Base-by-base conservation (phyloP, 2,888 invertebrate species). In the Scrobipalpa costella region DNA sequence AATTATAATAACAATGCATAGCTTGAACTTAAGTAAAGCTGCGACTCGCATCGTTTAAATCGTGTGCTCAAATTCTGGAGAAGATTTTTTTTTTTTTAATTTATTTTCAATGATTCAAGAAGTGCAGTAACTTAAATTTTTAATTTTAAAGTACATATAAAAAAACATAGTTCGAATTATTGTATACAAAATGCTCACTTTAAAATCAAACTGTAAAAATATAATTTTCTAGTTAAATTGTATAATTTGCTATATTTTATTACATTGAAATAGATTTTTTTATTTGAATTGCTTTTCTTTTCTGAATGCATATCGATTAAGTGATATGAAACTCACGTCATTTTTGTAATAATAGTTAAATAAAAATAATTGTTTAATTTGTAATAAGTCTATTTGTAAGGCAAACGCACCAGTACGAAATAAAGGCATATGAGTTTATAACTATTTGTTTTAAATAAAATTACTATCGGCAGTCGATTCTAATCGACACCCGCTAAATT, bases 391-490 rank as follows among this genome's bases (percentile, higher is more conserved):
- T 86, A 86, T 81, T 83, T 87, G 79, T 90, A 90, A 90, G 90
- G 81, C 82, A 86, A 89, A 87, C 86, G 90, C 90, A 91, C 90
- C 90, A 90, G 88, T 90, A 90, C 85, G 90, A 89, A 90, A 91
- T 91, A 90, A 91, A 91, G 81, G 90, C 89, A 91, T 87, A 90
- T 87, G 88, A 91, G 81, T 90, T 90, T 90, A 86, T 89, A 87
- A 66, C 63, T 59, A 61, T 67, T 33, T 52, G 9, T 52, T 21
- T 27, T 27, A 3, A 27, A 3, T 27, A 27, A 27, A 27, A 3
- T 27, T 27, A 27, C 5, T 2, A 5, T 27, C 27, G 27, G 27
- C 27, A 27, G 5, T 27, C 27, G 5, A 27, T n/a, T 3, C 27
- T 27, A 27, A 3, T 27, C 27, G 27, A n/a, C n/a, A n/a, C n/a